Evolutionary conservation across 2,797 vertebrate species (phyloP).

Genomic region (Tenualosa thibaudeaui): DNA sequence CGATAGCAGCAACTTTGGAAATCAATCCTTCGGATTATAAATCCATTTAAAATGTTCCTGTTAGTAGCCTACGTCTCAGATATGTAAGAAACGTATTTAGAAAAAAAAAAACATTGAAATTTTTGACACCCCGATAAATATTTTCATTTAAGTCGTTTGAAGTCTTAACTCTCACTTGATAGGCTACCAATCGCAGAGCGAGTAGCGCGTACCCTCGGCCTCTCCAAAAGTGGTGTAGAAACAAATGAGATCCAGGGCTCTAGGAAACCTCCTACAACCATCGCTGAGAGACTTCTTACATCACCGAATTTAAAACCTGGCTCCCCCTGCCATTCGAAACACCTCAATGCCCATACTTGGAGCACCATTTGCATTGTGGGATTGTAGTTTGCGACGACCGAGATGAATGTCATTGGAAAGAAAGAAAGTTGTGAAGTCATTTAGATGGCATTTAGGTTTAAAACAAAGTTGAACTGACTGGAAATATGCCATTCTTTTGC

Average conservation of each 20-base stretch:
- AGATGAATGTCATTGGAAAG: too few species aligned
- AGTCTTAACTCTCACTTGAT: neutral
- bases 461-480: too few species aligned
- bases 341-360: constrained; percentile 56
- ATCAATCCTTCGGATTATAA: neutral
- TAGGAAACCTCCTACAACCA: constrained; percentile 59
- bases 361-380: constrained; percentile 63
- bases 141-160: neutral
- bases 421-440: too few species aligned
- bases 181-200: neutral
- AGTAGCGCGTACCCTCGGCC: neutral
- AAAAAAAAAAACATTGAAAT: neutral
- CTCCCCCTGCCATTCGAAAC: constrained; percentile 55
- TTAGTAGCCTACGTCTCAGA: neutral
- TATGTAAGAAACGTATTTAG: too few species aligned
- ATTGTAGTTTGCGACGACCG: constrained; percentile 49
- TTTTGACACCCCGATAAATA: neutral
- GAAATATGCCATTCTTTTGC: too few species aligned
- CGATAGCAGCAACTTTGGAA: constrained; percentile 6
- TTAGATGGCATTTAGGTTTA: too few species aligned
- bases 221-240: constrained; percentile 33
- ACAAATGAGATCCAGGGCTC: constrained; percentile 61
- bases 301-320: constrained; percentile 61
- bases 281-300: constrained; percentile 52
- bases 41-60: constrained; percentile 7